phyloP scores from a whole-genome alignment of 2,888 invertebrate genomes.

The Halictus quadricinctus region DNA sequence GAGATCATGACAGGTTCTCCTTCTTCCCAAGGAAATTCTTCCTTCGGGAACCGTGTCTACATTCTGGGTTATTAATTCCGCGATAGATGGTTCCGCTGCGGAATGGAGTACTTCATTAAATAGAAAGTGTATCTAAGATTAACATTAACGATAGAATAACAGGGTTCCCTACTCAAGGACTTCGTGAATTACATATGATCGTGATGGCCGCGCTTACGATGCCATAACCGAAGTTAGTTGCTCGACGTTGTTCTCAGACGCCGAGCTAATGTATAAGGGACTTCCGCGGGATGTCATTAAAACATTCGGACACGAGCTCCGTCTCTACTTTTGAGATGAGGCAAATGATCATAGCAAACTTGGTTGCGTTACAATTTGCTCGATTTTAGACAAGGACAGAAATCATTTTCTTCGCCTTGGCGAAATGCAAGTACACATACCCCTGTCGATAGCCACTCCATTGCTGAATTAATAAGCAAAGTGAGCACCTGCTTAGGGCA shows the following conservation, averaged over 20 bases:
- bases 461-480: too few species aligned
- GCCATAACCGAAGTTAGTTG: neutral
- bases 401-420: neutral
- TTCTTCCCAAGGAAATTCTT: neutral
- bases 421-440: too few species aligned
- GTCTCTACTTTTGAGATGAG: neutral
- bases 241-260: neutral
- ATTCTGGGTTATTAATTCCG: neutral
- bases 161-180: neutral
- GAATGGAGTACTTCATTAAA: neutral
- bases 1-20: neutral
- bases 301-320: neutral
- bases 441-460: too few species aligned
- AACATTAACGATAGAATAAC: constrained; percentile 13
- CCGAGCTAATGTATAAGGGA: neutral
- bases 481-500: too few species aligned
- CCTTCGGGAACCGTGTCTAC: neutral
- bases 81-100: neutral
- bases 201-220: constrained; percentile 11
- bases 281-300: neutral
- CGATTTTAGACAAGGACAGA: neutral
- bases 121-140: neutral
- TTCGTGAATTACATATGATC: constrained; percentile 3
- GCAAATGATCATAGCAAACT: neutral
- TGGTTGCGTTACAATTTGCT: neutral